Percentiles rank a stretch among this genome's conserved stretches.
phyloP scores from a whole-genome alignment of 2,797 vertebrate genomes.

The Chelmon rostratus region DNA sequence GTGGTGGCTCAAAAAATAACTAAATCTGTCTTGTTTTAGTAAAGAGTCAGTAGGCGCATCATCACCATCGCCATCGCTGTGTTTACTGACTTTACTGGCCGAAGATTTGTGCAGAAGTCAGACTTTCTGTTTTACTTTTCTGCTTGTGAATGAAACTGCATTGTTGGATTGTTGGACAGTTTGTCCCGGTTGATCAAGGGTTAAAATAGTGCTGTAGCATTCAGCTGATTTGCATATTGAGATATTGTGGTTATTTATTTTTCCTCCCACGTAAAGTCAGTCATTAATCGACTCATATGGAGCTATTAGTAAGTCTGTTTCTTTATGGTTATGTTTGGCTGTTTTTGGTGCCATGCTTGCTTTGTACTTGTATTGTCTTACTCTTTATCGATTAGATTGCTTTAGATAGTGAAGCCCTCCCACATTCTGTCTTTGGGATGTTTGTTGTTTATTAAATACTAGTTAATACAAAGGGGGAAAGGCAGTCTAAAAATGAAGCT shows the following conservation, averaged over 20 bases:
- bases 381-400: not conserved
- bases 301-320: not conserved
- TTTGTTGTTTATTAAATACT: slow-evolving; percentile 14
- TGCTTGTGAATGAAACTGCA: slow-evolving; percentile 12
- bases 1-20: slow-evolving; percentile 18
- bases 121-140: not conserved
- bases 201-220: slow-evolving; percentile 31
- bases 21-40: slow-evolving; percentile 28
- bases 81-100: not conserved
- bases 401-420: not conserved
- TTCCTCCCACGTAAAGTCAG: slow-evolving; percentile 2
- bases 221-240: slow-evolving; percentile 16
- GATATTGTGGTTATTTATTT: not conserved
- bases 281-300: not conserved
- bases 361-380: slow-evolving; percentile 19
- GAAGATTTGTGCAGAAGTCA: not conserved
- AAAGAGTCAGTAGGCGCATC: not conserved
- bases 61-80: not conserved
- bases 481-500: not conserved
- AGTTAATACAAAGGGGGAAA: not conserved
- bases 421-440: slow-evolving; percentile 6
- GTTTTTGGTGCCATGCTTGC: slow-evolving; percentile 2
- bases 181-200: slow-evolving; percentile 20
- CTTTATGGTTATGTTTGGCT: slow-evolving; percentile 14
- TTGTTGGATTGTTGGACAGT: not conserved